phyloP scores from a whole-genome alignment of 2,797 vertebrate genomes.

The Rhinogobio ventralis region DNA sequence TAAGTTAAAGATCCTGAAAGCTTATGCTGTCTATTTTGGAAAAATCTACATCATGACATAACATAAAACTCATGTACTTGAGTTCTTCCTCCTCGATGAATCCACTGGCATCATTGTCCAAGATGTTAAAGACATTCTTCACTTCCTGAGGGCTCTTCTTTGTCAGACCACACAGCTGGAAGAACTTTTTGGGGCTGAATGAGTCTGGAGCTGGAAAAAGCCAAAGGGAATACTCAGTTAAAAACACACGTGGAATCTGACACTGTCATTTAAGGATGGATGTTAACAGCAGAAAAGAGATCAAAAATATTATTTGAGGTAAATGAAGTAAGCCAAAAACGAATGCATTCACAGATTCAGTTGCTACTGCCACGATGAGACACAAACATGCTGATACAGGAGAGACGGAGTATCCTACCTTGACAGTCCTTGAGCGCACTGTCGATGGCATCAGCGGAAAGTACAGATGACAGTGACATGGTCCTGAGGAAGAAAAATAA shows the following conservation, averaged over 20 bases:
- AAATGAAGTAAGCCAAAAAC: not conserved
- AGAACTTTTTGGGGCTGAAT: constrained; percentile 95
- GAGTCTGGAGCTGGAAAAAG: constrained; percentile 86
- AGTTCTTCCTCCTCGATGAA: constrained; percentile 95
- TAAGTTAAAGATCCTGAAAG: not conserved
- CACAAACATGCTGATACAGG: constrained; percentile 65
- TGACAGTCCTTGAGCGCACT: constrained; percentile 95
- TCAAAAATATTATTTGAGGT: not conserved
- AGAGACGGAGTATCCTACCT: constrained; percentile 82
- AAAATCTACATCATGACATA: not conserved
- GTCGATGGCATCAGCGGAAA: constrained; percentile 90
- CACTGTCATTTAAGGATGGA: not conserved
- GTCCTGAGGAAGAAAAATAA: constrained; percentile 78
- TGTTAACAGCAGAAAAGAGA: not conserved
- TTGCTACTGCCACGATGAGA: constrained; percentile 24
- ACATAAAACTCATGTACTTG: constrained; percentile 74
- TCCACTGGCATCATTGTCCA: constrained; percentile 91
- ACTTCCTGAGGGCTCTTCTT: constrained; percentile 90
- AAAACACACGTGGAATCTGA: not conserved
- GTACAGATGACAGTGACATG: constrained; percentile 93
- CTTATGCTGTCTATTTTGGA: not conserved
- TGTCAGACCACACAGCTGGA: constrained; percentile 89
- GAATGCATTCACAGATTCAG: not conserved
- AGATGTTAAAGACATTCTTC: constrained; percentile 88
- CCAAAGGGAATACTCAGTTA: not conserved